A percentile compares a stretch with the other conserved stretches of the same genome.
Evolutionary conservation across 92 coral and sea anemone species (phyloP).

Genomic region (Chrysogorgia sp.): DNA sequence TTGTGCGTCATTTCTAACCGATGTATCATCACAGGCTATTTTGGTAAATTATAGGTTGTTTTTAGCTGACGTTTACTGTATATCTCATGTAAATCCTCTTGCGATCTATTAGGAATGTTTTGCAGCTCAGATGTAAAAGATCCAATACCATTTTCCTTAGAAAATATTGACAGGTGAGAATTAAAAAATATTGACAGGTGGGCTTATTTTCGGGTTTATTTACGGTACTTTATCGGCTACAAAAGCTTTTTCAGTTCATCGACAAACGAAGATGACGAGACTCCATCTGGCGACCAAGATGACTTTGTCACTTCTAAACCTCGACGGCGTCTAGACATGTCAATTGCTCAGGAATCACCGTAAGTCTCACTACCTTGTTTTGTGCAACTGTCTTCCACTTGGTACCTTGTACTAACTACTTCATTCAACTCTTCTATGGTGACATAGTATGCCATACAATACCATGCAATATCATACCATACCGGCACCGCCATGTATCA

Average conservation of each 20-base stretch:
- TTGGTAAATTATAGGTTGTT: too few relatives aligned
- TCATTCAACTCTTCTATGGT: too few relatives aligned
- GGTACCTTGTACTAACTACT: too few relatives aligned
- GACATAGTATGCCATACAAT: too few relatives aligned
- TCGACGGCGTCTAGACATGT: slow-evolving; percentile 30
- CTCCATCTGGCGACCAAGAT: slow-evolving; percentile 12
- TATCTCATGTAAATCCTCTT: too few relatives aligned
- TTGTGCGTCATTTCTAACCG: background rate
- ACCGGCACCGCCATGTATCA: too few relatives aligned
- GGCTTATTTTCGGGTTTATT: too few relatives aligned
- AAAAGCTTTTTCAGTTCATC: background rate
- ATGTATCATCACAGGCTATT: too few relatives aligned
- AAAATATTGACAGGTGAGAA: background rate
- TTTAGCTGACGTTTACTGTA: too few relatives aligned
- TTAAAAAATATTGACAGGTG: background rate
- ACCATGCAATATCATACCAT: too few relatives aligned
- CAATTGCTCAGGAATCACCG: slow-evolving; percentile 5
- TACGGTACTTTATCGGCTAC: background rate
- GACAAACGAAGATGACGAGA: slow-evolving; percentile 7
- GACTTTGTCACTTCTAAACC: slow-evolving; percentile 30
- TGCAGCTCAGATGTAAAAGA: slow-evolving; percentile 15
- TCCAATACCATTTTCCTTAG: slow-evolving; percentile 1
- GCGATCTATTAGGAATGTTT: slow-evolving; percentile 14
- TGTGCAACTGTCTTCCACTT: background rate
- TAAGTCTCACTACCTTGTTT: background rate